Base-by-base conservation (phyloP, 2,888 invertebrate genomes). In the Kuschelorhynchus macadamiae region DNA sequence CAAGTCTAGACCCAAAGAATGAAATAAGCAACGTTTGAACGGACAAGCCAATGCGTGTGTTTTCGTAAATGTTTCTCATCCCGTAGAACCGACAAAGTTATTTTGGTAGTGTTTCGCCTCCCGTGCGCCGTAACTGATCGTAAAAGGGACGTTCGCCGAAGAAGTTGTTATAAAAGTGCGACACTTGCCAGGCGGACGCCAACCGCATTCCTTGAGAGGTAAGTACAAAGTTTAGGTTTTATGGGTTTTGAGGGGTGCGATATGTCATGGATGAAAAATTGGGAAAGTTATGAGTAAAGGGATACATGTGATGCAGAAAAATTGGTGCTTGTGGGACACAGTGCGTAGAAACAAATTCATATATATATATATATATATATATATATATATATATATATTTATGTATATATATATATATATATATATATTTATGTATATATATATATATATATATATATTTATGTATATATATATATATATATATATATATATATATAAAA, bases 1-100 rank as follows among this genome's bases (percentile, higher is more conserved):
- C n/a, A n/a, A n/a, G n/a, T n/a, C n/a, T n/a, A n/a, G n/a, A 52
- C 60, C 18, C 39, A 39, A 56, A 70, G 66, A 70, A 70, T 70
- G 70, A 62, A 70, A 66, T 70, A 62, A 70, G 46, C 53, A 57
- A 56, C 57, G 33, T 50, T 32, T 52, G 53, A 52, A 60, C 52
- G 46, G 47, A 66, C 62, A 14, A 41, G 16, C 25, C 47, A 55
- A 47, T 36, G 65, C 49, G 65, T 57, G 52, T 50, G 14, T 52
- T 49, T 16, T 49, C 56, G 55, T 64, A 55, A 33, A 62, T 64
- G 64, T 53, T 64, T 56, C 53, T 36, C 39, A 39, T 56, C 64
- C 64, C 56, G 49, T 41, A 64, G 64, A 56, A 53, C 47, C 55
- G 30, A 18, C 30, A 50, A 65, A 50, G 52, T 59, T 65, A 65